Evolutionary conservation across 2,888 invertebrate species (phyloP), one percentile per base, ranked within the genome.

Genomic region (Petrolisthes manimaculis): DNA sequence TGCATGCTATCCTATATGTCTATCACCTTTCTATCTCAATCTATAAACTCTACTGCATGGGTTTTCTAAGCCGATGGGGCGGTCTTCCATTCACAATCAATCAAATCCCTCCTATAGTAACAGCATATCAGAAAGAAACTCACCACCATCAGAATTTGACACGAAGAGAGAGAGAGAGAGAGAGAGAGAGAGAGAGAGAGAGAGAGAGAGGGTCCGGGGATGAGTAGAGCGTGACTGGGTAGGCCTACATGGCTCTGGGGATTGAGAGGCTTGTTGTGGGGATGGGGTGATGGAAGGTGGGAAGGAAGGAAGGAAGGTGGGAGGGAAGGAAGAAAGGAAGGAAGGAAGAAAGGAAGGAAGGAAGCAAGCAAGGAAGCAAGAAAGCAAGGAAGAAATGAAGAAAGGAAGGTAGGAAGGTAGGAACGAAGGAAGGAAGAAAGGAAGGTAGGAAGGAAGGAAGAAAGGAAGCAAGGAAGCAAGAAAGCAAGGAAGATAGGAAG

Each of bases 151-250:
- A 21, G 14, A 12, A n/a, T 8, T 9, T 4, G n/a, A 56, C 3
- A 81, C 8, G 24, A 12, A 67, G 55, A 81, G 55, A 61, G 21
- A 81, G 1, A 67, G 21, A 81, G n/a, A 81, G 6, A 24, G 55
- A 67, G 55, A 81, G 55, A 61, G 21, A 81, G 1, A 67, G 21
- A 81, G n/a, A 81, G 6, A 67, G 55, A 81, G 55, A 61, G 21
- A 81, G 1, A 67, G 21, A 81, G n/a, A 81, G 6, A 24, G 14
- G 61, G 21, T 55, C 18, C 4, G 6, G 5, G 24, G 21, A 18
- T 54, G 21, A 54, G 12, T 14, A 8, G 51, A 53, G n/a, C 14
- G 54, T 12, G 21, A 78, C 51, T 51, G 21, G 61, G 83, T 67
- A 69, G 12, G 61, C 21, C 9, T 4, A 51, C n/a, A 37, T 53